These are phyloP conservation scores for Gallinago media DNA, from an alignment of 2,113 vertebrate genomes.

Conservation along the genomic window DNA sequence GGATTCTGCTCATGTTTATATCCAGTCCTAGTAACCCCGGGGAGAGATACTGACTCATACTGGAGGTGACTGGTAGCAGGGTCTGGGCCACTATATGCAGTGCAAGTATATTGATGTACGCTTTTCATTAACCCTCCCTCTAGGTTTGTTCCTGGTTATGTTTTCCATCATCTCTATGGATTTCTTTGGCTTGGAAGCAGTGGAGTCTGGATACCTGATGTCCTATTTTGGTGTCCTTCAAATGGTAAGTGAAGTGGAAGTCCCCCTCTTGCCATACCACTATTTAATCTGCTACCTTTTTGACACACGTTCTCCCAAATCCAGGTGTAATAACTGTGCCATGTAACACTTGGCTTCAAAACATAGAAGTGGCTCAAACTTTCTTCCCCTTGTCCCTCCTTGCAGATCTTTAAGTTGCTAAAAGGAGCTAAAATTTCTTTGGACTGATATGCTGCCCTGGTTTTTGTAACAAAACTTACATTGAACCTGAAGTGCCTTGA, in stretches of 20 bases:
- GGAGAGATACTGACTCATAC: neutral
- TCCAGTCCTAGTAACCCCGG: neutral
- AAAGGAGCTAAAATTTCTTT: neutral
- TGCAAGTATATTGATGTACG: neutral
- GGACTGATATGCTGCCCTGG: neutral
- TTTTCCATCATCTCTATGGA: constrained; percentile 92
- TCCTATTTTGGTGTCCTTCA: constrained; percentile 89
- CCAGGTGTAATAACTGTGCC: neutral
- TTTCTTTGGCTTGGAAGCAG: constrained; percentile 87
- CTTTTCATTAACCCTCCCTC: neutral
- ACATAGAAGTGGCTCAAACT: neutral
- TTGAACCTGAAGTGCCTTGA: neutral
- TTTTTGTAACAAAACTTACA: neutral
- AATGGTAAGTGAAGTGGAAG: constrained; percentile 83
- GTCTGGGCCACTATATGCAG: neutral
- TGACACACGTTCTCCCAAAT: neutral
- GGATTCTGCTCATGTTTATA: constrained; percentile 14
- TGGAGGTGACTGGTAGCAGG: neutral
- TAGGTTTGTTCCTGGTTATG: constrained; percentile 94
- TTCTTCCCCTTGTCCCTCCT: neutral
- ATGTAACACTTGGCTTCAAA: neutral
- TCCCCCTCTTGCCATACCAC: neutral
- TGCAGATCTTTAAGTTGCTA: neutral
- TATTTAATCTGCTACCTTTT: neutral
- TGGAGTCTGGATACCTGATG: constrained; percentile 89